Evolutionary conservation across 2,797 vertebrate species (phyloP).

Genomic region (Pelodytes ibericus): DNA sequence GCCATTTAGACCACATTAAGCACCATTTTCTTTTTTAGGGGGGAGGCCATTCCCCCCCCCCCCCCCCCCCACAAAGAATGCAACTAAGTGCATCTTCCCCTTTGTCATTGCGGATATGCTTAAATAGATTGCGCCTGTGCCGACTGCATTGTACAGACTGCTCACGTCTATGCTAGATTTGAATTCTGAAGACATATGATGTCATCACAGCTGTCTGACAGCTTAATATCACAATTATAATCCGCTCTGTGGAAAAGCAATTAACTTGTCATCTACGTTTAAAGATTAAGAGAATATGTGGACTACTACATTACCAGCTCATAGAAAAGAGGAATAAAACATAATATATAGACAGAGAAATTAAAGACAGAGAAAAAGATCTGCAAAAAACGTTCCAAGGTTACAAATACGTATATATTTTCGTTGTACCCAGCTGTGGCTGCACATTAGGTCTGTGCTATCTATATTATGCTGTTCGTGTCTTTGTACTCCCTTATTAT

Average conservation of each 20-base stretch:
- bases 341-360: background rate
- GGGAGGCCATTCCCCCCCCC: no score
- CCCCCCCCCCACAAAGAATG: no score
- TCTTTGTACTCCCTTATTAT: constrained; percentile 53
- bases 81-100: no score
- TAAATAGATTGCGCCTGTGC: no score
- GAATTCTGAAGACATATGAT: background rate
- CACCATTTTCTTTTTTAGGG: no score
- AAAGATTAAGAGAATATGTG: background rate
- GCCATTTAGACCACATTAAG: no score
- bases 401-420: constrained; percentile 23
- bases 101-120: no score
- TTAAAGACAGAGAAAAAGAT: background rate
- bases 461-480: constrained; percentile 25
- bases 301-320: background rate
- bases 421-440: constrained; percentile 32
- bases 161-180: background rate
- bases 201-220: background rate
- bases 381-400: constrained; percentile 2
- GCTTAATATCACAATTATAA: background rate
- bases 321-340: background rate
- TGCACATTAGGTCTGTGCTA: constrained; percentile 30
- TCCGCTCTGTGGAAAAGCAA: background rate
- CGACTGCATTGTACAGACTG: no score
- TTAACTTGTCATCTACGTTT: background rate